Base-by-base conservation (phyloP, 2,888 invertebrate species). In the Ariolimax columbianus region DNA sequence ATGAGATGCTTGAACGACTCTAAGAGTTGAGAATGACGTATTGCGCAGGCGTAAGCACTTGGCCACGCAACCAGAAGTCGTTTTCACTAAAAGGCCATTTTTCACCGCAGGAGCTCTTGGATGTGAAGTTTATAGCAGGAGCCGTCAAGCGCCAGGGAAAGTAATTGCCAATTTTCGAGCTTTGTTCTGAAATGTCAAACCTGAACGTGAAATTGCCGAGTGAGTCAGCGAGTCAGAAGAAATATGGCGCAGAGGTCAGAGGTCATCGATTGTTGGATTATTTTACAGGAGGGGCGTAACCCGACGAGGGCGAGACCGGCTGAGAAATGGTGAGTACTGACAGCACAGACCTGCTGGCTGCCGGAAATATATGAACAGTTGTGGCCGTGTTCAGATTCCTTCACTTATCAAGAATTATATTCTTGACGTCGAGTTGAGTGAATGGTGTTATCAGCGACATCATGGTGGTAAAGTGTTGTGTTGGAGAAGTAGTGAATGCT, bases 251-350 rank as follows among this genome's bases (percentile, higher is more conserved):
- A n/a, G 63, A 30, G 82, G 82, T 75, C 43, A 66, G 40, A 82
- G 82, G 75, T 73, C 82, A 82, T 77, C 82, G 82, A 82, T 82
- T 82, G 82, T 82, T 82, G 82, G 82, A 75, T 82, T 82, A 82
- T 82, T 82, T 82, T 82, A 82, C 82, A 30, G 63, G 51, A 47
- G 78, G 83, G 83, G 78, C 70, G 78, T 70, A 66, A 78, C 70
- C 77, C 38, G 70, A 55, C 33, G 47, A 77, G 78, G 68, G 68
- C 38, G 70, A 70, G 83, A 38, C 83, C 55, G 70, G 78, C 19
- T 23, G 77, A 83, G 75, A 47, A 59, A 72, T 55, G 55, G 26
- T 55, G 73, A 82, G 73, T 59, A 59, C 73, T 83, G 83, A 77
- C 77, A 77, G 68, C 51, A 40, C 43, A 68, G 77, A 83, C 83